Evolutionary conservation across 2,888 invertebrate species (phyloP).

Genomic region (Encarsia formosa): DNA sequence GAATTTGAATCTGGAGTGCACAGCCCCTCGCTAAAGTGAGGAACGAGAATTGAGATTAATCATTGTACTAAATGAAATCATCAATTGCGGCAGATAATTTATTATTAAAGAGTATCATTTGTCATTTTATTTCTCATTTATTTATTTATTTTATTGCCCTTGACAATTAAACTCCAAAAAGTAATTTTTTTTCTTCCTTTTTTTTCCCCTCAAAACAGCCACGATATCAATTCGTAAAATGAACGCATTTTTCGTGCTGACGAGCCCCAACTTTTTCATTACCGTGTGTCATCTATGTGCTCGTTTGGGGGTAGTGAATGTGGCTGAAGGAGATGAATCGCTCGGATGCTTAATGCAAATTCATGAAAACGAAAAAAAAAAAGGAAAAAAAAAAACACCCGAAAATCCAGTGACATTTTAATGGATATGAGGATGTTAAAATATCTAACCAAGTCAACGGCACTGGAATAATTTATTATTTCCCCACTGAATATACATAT

Average conservation of each 20-base stretch:
- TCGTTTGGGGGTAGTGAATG: slow-evolving; percentile 5
- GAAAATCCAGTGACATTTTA: slow-evolving; percentile 10
- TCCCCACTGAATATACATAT: no score
- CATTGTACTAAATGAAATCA: no score
- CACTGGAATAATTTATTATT: slow-evolving; percentile 20
- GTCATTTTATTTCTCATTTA: no score
- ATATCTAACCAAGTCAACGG: slow-evolving; percentile 19
- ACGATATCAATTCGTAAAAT: slow-evolving; percentile 8
- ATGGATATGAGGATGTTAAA: slow-evolving; percentile 24
- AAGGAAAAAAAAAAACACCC: no score
- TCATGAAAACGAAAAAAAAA: slow-evolving; percentile 12
- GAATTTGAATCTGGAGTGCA: no score
- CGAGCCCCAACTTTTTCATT: slow-evolving; percentile 16
- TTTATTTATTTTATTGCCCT: no score
- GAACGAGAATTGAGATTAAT: no score
- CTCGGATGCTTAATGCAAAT: slow-evolving; percentile 24
- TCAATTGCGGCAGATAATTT: no score
- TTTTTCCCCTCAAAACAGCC: background rate
- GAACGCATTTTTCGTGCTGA: slow-evolving; percentile 5
- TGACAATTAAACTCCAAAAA: no score
- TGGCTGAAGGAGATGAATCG: slow-evolving; percentile 25
- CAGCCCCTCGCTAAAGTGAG: no score
- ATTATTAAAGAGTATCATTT: no score
- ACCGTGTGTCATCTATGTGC: slow-evolving; percentile 7
- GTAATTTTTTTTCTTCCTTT: no score